A percentile compares a stretch with the other conserved stretches of the same genome.
phyloP scores from a whole-genome alignment of 2,797 vertebrate species.

The Sylvilagus floridanus region DNA sequence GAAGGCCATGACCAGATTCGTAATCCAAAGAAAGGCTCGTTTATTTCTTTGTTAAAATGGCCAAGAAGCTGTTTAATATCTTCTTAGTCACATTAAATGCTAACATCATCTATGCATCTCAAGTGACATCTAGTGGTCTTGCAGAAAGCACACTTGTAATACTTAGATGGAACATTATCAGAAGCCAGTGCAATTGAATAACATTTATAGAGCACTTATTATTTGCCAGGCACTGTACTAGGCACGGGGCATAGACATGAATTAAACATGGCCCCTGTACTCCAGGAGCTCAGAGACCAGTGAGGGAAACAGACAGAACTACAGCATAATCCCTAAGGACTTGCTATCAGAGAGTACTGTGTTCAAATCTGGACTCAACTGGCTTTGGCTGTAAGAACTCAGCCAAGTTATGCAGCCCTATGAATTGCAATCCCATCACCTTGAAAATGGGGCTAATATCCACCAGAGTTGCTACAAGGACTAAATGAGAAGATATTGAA shows the following conservation, averaged over 20 bases:
- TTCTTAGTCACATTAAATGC: conserved; percentile 19
- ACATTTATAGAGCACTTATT: conserved; percentile 62
- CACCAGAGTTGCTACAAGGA: conserved; percentile 29
- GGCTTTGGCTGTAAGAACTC: conserved; percentile 22
- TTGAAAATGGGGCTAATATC: background rate
- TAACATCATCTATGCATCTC: conserved; percentile 57
- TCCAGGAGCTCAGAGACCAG: conserved; percentile 52
- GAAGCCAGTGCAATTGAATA: conserved; percentile 9
- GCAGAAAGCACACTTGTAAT: conserved; percentile 29
- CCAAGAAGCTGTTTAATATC: conserved; percentile 51
- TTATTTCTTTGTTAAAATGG: conserved; percentile 70
- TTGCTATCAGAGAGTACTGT: background rate
- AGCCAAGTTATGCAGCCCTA: background rate
- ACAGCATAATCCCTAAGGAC: background rate
- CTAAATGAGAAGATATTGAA: conserved; percentile 2
- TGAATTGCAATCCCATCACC: background rate
- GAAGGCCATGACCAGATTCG: conserved; percentile 40
- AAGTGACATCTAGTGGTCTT: conserved; percentile 83
- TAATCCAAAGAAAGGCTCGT: conserved; percentile 65
- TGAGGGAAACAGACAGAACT: conserved; percentile 17
- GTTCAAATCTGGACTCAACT: background rate
- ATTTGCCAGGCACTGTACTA: conserved; percentile 60
- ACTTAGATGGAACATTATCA: background rate
- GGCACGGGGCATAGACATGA: conserved; percentile 69
- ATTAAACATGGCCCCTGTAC: conserved; percentile 28